Conservation (phyloP, 2,888 invertebrate genomes). For the Drosophila lacicola region DNA sequence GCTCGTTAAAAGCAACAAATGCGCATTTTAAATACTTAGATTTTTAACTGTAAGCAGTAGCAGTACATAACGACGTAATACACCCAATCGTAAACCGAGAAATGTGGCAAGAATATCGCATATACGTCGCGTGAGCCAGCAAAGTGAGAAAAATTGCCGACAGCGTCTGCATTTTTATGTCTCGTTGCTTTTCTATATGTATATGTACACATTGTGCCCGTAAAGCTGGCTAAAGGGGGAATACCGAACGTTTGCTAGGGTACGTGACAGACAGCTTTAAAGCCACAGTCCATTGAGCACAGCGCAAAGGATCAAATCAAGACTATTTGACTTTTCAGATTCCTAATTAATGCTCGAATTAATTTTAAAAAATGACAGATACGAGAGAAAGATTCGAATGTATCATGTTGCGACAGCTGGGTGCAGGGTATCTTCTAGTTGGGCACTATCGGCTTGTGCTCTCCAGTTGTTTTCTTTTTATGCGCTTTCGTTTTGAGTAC, state of each 20-base stretch:
- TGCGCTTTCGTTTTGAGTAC: not conserved
- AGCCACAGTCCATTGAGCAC: too few species aligned
- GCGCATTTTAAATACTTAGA: not conserved
- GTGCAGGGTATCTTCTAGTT: not conserved
- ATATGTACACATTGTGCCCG: not conserved
- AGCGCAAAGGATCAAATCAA: too few species aligned
- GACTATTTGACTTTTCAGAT: not conserved
- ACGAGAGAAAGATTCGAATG: too few species aligned
- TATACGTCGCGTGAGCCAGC: conserved; percentile 19
- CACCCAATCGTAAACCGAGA: conserved; percentile 4
- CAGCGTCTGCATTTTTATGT: conserved; percentile 36
- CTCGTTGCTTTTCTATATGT: conserved; percentile 4
- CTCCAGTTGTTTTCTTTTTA: not conserved
- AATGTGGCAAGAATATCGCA: conserved; percentile 24
- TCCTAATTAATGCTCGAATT: too few species aligned
- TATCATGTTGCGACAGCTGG: not conserved
- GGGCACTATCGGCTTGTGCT: too few species aligned
- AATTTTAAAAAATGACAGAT: too few species aligned
- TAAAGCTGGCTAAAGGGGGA: not conserved
- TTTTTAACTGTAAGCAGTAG: not conserved
- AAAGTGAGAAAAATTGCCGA: conserved; percentile 33
- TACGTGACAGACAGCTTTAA: not conserved
- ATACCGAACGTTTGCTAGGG: not conserved
- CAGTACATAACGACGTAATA: not conserved
- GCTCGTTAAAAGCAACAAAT: too few species aligned